Conservation (phyloP, 2,888 invertebrate species). For the Epinotia nisella region DNA sequence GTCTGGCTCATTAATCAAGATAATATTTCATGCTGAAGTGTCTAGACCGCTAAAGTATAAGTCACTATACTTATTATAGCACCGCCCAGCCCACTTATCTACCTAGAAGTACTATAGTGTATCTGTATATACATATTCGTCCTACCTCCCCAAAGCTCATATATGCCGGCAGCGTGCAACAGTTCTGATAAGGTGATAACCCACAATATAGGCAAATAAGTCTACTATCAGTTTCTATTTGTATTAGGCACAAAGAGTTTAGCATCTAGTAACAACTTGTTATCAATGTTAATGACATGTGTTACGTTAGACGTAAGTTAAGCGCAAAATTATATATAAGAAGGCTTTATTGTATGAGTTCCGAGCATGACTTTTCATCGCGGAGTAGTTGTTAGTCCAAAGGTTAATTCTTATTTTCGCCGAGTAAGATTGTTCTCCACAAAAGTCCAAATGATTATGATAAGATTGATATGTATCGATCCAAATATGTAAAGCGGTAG, state of each 20-base stretch:
- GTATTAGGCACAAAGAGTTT: conserved; percentile 1
- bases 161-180: background rate
- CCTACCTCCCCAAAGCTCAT: conserved; percentile 18
- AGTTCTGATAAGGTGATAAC: conserved; percentile 29
- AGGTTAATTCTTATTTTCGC: too few species aligned
- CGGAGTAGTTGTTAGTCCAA: background rate
- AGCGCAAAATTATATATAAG: background rate
- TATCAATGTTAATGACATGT: background rate
- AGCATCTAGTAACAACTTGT: background rate
- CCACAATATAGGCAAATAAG: conserved; percentile 20
- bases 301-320: background rate
- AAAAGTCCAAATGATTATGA: too few species aligned
- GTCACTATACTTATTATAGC: conserved; percentile 8
- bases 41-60: conserved; percentile 10
- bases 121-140: background rate
- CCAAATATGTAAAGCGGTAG: too few species aligned
- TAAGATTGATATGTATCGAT: too few species aligned
- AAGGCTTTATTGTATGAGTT: background rate
- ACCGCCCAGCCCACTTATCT: conserved; percentile 16
- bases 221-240: conserved; percentile 10
- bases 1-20: conserved; percentile 47
- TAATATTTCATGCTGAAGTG: conserved; percentile 23
- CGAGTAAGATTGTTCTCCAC: too few species aligned
- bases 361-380: background rate
- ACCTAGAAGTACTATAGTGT: background rate